phyloP scores from a whole-genome alignment of 2,888 invertebrate species.

The Orchesella flavescens region DNA sequence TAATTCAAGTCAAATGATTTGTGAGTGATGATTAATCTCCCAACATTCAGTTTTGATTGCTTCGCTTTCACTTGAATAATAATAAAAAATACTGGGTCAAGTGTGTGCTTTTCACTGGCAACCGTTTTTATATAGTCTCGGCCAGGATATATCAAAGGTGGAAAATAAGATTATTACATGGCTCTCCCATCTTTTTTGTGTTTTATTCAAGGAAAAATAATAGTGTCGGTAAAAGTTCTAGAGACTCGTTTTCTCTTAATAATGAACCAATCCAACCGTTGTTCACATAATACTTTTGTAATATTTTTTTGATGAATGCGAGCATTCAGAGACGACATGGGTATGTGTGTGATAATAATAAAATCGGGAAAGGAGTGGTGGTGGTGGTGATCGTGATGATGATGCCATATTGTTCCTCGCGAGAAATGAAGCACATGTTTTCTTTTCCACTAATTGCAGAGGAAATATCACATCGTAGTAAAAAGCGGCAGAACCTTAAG shows the following conservation, averaged over 20 bases:
- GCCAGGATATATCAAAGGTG: neutral
- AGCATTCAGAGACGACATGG: neutral
- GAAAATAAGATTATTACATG: neutral
- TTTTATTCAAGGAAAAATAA: neutral
- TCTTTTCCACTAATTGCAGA: constrained; percentile 51
- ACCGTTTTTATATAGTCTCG: neutral
- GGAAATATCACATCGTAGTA: constrained; percentile 8
- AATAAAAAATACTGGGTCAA: constrained; percentile 8
- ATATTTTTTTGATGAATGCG: constrained; percentile 34
- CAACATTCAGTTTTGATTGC: constrained; percentile 13
- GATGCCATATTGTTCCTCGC: constrained; percentile 58
- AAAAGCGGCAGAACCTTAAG: neutral
- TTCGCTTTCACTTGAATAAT: neutral
- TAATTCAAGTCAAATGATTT: constrained; percentile 22
- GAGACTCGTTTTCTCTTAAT: constrained; percentile 23
- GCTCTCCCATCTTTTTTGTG: neutral
- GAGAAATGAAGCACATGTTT: constrained; percentile 70
- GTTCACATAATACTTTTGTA: neutral
- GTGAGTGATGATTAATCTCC: constrained; percentile 21
- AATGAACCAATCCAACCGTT: constrained; percentile 26
- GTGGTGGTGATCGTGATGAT: constrained; percentile 41
- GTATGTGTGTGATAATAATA: constrained; percentile 9
- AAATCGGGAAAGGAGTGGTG: constrained; percentile 33
- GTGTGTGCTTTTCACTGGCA: neutral
- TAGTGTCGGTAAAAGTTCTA: constrained; percentile 6